Evolutionary conservation across 2,113 vertebrate genomes (phyloP), one percentile per base, ranked within the genome.

Genomic region (Petrocephalus zakoni): DNA sequence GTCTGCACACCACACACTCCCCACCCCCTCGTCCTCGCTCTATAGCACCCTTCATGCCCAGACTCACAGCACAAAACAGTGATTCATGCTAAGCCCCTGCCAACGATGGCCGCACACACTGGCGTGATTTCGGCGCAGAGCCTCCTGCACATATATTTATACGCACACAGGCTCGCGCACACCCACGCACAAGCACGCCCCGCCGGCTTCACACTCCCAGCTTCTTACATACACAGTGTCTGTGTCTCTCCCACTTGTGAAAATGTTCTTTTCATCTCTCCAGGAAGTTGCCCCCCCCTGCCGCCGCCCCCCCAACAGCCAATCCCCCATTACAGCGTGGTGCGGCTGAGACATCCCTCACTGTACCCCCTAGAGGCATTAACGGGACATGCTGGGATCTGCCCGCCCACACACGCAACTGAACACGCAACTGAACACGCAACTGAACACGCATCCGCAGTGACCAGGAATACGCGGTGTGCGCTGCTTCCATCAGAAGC

Each of bases 31-130:
- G 90, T 85, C 55, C 0, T 91, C 90, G 89, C 93, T 95, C 94
- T 95, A 94, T 95, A 90, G 93, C 93, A 91, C 92, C 92, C 95
- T 95, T 95, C 95, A 95, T 95, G 92, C 88, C 91, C 92, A 61
- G 90, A 91, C 46, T 17, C 89, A 91, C 90, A 89, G 92, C 92
- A 95, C 94, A 96, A 94, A 94, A 95, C 94, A 93, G 93, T 90
- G 94, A 95, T 96, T 95, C 95, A 95, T 94, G 90, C 72, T 85
- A 90, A 88, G 90, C 78, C 29, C 90, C 90, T 89, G 91, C 91
- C 92, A 90, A 94, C 94, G 92, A 93, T 90, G 93, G 95, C 94
- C 47, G 25, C 85, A 61, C 53, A 46, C 42, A 42, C 53, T 87
- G 37, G 55, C 85, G 58, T 58, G 56, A 49, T 51, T 11, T 49